Evolutionary conservation across 2,888 invertebrate species (phyloP).

Genomic region (Congeria kusceri): DNA sequence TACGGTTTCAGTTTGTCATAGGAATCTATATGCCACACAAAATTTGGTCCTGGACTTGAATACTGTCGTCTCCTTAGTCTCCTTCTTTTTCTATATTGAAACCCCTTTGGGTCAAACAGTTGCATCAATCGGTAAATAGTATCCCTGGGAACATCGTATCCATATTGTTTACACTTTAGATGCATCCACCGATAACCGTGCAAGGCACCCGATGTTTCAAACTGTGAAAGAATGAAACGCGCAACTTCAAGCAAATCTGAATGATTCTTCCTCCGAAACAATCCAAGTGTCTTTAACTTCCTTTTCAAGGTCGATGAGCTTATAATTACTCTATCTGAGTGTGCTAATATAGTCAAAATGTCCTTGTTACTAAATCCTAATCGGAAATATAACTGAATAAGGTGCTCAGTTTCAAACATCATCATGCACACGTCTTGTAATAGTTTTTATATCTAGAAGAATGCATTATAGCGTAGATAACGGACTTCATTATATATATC

Average conservation of each 20-base stretch:
- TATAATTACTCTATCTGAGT: no score
- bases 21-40: slow-evolving; percentile 57
- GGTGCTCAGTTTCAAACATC: no score
- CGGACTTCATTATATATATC: no score
- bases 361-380: no score
- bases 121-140: slow-evolving; percentile 15
- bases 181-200: slow-evolving; percentile 53
- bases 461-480: no score
- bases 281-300: not conserved
- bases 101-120: slow-evolving; percentile 42
- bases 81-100: slow-evolving; percentile 27
- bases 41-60: slow-evolving; percentile 45
- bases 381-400: no score
- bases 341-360: no score
- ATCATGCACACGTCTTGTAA: no score
- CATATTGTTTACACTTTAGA: slow-evolving; percentile 30
- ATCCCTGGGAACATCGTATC: slow-evolving; percentile 3
- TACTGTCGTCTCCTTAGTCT: slow-evolving; percentile 48
- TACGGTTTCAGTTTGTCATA: slow-evolving; percentile 57
- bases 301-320: no score
- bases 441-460: no score
- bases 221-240: slow-evolving; percentile 24
- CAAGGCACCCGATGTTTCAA: slow-evolving; percentile 26
- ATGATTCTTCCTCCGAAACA: slow-evolving; percentile 6
- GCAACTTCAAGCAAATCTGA: slow-evolving; percentile 40